Conservation (phyloP, 2,888 invertebrate species). For the Yponomeuta evonymella region DNA sequence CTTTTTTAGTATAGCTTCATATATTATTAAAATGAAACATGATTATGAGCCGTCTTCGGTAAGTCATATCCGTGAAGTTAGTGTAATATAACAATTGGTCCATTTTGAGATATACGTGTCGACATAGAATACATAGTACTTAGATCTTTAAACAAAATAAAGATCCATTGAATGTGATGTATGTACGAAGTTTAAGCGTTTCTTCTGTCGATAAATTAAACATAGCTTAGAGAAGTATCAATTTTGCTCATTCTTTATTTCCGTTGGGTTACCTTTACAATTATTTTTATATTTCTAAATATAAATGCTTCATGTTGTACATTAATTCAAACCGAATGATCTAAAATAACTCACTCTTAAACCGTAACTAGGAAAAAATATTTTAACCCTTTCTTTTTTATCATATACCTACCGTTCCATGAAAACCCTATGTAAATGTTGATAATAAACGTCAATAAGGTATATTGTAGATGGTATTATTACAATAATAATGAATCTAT, state of each 20-base stretch:
- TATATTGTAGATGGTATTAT: conserved; percentile 51
- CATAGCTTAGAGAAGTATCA: conserved; percentile 47
- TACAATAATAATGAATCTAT: conserved; percentile 49
- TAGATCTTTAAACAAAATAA: conserved; percentile 32
- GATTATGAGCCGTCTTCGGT: conserved; percentile 41
- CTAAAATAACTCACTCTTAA: conserved; percentile 32
- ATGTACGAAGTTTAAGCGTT: conserved; percentile 49
- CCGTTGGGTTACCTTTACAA: conserved; percentile 61
- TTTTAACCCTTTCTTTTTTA: conserved; percentile 33
- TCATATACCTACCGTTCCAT: conserved; percentile 48
- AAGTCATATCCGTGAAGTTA: conserved; percentile 44
- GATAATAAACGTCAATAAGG: conserved; percentile 58
- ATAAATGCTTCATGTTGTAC: conserved; percentile 76
- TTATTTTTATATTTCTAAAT: conserved; percentile 71
- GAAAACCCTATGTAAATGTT: conserved; percentile 55
- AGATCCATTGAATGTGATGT: conserved; percentile 59
- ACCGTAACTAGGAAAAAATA: conserved; percentile 33
- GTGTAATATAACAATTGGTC: conserved; percentile 61
- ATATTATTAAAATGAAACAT: conserved; percentile 48
- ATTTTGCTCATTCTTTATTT: conserved; percentile 49
- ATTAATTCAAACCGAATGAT: conserved; percentile 47
- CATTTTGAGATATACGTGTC: conserved; percentile 39
- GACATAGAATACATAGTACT: neutral
- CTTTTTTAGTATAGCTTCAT: conserved; percentile 51
- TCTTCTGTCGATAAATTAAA: conserved; percentile 53